These are phyloP conservation scores for Nymphicus hollandicus DNA, from an alignment of 2,113 vertebrate genomes.

Conservation along the genomic window DNA sequence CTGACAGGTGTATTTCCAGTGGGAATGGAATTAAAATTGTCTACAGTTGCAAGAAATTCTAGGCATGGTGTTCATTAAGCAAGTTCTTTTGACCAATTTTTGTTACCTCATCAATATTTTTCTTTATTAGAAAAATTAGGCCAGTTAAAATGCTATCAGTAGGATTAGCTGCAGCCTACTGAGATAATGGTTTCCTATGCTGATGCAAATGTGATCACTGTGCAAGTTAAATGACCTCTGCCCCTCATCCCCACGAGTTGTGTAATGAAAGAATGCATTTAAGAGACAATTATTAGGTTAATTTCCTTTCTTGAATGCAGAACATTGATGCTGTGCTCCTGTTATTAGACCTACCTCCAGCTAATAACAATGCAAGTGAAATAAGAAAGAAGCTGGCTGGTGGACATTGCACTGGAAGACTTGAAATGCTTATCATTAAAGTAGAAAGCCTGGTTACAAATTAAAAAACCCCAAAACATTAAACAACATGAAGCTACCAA, in stretches of 20 bases:
- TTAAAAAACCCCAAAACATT: neutral
- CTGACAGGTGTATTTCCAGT: neutral
- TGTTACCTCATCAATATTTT: conserved; percentile 4
- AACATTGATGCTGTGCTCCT: neutral
- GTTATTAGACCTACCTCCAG: neutral
- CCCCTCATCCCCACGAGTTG: neutral
- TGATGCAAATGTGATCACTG: conserved; percentile 28
- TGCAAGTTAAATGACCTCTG: conserved; percentile 3
- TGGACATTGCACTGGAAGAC: neutral
- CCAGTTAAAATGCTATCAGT: neutral
- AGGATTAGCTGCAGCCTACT: conserved; percentile 17
- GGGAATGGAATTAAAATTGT: neutral
- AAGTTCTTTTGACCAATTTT: neutral
- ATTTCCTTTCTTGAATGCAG: conserved; percentile 34
- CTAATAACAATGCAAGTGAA: neutral
- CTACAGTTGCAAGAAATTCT: neutral
- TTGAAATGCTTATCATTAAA: neutral
- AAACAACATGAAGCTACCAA: neutral
- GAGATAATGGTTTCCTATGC: conserved; percentile 15
- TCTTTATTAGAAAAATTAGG: conserved; percentile 34
- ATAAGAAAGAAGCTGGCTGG: neutral
- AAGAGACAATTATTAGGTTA: conserved; percentile 53
- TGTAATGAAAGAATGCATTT: conserved; percentile 28
- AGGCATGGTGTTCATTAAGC: neutral
- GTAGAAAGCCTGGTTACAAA: neutral